Conservation (phyloP, 2,888 invertebrate species). For the Onthophagus sagittarius region DNA sequence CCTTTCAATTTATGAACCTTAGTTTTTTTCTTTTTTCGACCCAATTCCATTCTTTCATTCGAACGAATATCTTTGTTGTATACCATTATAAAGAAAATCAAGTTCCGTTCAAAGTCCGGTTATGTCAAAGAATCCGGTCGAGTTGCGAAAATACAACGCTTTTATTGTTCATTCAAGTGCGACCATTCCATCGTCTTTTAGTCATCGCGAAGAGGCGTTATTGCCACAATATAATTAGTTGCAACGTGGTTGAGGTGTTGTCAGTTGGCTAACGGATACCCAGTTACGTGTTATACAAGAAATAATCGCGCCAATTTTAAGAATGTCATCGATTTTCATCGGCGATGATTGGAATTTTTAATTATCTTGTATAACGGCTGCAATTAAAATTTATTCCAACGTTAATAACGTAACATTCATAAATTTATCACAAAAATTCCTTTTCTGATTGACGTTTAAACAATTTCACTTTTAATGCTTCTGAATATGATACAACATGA, state of each 20-base stretch:
- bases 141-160: background rate
- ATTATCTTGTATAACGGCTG: background rate
- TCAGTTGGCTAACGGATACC: background rate
- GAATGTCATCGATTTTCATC: background rate
- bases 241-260: too few species aligned
- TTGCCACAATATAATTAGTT: background rate
- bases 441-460: too few species aligned
- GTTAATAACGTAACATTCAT: too few species aligned
- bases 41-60: too few species aligned
- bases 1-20: background rate
- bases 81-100: background rate
- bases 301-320: background rate
- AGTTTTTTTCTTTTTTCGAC: too few species aligned
- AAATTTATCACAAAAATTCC: too few species aligned
- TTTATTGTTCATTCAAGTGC: background rate
- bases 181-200: background rate
- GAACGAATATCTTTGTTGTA: too few species aligned
- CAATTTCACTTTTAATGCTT: too few species aligned
- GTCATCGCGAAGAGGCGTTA: background rate
- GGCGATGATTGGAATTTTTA: background rate
- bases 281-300: background rate
- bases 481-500: too few species aligned
- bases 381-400: too few species aligned
- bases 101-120: background rate
- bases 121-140: background rate